Base-by-base conservation (phyloP, 2,113 vertebrate genomes). In the Calidris pugnax region DNA sequence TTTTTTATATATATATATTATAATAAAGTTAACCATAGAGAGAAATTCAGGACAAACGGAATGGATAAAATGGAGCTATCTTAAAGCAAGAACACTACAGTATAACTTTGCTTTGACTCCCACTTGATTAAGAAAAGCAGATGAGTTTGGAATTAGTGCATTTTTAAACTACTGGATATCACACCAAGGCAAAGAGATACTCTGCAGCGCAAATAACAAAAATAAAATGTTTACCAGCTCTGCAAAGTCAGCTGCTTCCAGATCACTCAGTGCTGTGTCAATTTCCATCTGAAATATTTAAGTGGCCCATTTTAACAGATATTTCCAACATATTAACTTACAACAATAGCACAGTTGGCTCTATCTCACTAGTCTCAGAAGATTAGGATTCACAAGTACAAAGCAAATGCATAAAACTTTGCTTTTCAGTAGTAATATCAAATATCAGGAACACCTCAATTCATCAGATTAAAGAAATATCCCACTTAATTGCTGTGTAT, bases 211-310 rank as follows among this genome's bases (percentile, higher is more conserved):
- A 82, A 87, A 78, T n/a, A 74, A 39, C 32, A 83, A 81, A 90
- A 93, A 51, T 11, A 30, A 76, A 67, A 32, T 9, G 5, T 82
- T 98, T 97, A 99, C 99, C 99, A 99, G 98, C 97, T 99, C 99
- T 96, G 98, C 99, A 98, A 99, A 99, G 95, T 99, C 99, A 69
- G 99, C 99, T 5, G 99, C 99, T 96, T 99, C 99, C 88, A 99
- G 98, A 95, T 99, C 99, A 95, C 99, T 99, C 60, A 99, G 95
- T 48, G 98, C 98, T 10, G 98, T 98, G 78, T 99, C 99, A 87
- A 99, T 98, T 96, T 99, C 99, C 95, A 99, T 90, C 99, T 99
- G 96, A 97, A 93, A 97, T 19, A 62, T 59, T 45, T 2, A 39
- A 91, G 60, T 6, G 18, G 16, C 3, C 11, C 27, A 35, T 82